Conservation (phyloP, 2,888 invertebrate genomes). For the Allygus modestus region DNA sequence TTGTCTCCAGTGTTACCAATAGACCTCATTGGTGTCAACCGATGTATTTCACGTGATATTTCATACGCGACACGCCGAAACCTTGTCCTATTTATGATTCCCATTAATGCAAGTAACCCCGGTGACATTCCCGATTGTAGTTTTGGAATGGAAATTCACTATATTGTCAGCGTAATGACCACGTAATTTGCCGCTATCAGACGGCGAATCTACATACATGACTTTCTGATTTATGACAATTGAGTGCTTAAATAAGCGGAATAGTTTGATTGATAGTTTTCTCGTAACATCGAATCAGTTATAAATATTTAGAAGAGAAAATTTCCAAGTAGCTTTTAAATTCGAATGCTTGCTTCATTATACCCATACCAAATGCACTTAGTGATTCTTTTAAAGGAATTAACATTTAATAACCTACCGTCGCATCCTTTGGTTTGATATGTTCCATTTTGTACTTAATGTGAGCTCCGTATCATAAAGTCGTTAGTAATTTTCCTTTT, state of each 20-base stretch:
- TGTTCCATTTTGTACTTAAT: too few species aligned
- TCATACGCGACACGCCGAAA: neutral
- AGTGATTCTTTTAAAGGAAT: too few species aligned
- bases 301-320: constrained; percentile 38
- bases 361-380: too few species aligned
- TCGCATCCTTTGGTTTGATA: too few species aligned
- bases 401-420: too few species aligned
- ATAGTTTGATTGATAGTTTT: constrained; percentile 46
- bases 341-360: neutral
- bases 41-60: neutral
- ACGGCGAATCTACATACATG: constrained; percentile 42
- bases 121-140: constrained; percentile 1
- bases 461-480: too few species aligned
- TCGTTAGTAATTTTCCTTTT: too few species aligned
- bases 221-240: constrained; percentile 40
- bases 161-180: constrained; percentile 26
- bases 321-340: neutral
- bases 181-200: constrained; percentile 35
- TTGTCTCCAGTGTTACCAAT: too few species aligned
- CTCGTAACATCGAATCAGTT: neutral
- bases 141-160: constrained; percentile 36
- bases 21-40: too few species aligned
- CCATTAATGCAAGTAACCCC: constrained; percentile 25
- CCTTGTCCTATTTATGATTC: constrained; percentile 38
- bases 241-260: constrained; percentile 3